A percentile compares a stretch with the other conserved stretches of the same genome.
These are phyloP conservation scores for Eupsilia transversa DNA, from an alignment of 2,888 invertebrate genomes.

Conservation along the genomic window DNA sequence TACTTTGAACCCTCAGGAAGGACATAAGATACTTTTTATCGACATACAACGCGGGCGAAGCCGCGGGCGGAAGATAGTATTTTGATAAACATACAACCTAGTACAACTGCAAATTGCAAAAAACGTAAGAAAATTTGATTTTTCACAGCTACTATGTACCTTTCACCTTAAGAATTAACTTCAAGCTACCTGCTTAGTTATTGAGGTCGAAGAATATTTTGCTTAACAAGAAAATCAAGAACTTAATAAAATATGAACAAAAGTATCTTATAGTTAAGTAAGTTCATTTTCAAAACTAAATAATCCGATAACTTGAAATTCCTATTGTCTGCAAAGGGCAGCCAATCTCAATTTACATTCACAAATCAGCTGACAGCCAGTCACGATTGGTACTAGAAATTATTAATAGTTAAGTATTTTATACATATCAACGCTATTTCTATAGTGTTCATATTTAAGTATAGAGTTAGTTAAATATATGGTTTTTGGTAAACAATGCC, in stretches of 20 bases:
- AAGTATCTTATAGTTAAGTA: too few species aligned
- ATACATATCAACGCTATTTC: neutral
- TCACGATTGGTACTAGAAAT: constrained; percentile 54
- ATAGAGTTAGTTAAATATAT: neutral
- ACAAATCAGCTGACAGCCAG: constrained; percentile 54
- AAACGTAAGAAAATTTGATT: too few species aligned
- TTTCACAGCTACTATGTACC: too few species aligned
- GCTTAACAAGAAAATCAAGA: neutral
- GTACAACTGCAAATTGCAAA: too few species aligned
- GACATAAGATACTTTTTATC: too few species aligned
- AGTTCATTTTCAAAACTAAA: constrained; percentile 24
- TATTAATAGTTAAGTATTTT: constrained; percentile 32
- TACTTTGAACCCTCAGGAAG: too few species aligned
- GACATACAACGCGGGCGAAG: too few species aligned
- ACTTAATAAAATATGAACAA: neutral
- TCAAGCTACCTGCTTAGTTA: neutral
- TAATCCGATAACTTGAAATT: constrained; percentile 43
- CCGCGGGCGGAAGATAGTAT: too few species aligned
- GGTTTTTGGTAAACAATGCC: neutral
- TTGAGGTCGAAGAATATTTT: neutral
- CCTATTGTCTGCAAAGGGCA: constrained; percentile 63
- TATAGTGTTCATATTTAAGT: neutral
- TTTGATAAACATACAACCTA: too few species aligned
- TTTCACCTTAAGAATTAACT: too few species aligned
- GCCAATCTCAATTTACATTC: constrained; percentile 53